Percentiles rank a stretch among this genome's conserved stretches.
Evolutionary conservation across 2,113 vertebrate genomes (phyloP).

Genomic region (Ramphastos sulfuratus): DNA sequence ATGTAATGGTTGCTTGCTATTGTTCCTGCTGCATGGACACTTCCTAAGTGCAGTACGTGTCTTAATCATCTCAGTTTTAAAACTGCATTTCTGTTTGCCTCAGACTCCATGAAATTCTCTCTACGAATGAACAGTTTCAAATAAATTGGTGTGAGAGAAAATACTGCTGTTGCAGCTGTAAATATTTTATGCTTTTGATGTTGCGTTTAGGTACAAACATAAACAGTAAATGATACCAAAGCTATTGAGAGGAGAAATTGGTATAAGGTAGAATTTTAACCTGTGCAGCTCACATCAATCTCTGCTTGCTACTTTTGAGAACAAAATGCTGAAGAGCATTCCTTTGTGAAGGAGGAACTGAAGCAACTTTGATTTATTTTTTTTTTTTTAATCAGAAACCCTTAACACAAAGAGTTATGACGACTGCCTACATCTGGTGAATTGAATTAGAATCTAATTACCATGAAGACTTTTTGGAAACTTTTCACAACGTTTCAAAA

Average conservation of each 20-base stretch:
- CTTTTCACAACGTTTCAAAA: slow-evolving; percentile 11
- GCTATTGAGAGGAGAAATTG: background rate
- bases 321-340: background rate
- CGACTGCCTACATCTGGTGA: background rate
- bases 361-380: accelerated
- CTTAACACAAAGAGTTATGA: background rate
- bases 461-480: background rate
- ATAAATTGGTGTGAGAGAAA: background rate
- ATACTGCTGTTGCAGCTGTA: background rate
- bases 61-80: background rate
- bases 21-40: background rate
- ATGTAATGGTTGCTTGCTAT: background rate
- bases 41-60: background rate
- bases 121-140: background rate
- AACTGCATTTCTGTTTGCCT: background rate
- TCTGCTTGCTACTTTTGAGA: background rate
- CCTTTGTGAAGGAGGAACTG: background rate
- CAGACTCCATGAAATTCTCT: background rate
- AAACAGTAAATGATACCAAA: background rate
- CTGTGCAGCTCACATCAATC: background rate
- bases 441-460: slow-evolving; percentile 2
- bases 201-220: background rate
- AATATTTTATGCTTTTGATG: background rate
- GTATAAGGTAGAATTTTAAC: background rate
- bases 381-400: background rate